Evolutionary conservation across 2,113 vertebrate species (phyloP), one percentile per base, ranked within the genome.

Genomic region (Pachycephala philippinensis): DNA sequence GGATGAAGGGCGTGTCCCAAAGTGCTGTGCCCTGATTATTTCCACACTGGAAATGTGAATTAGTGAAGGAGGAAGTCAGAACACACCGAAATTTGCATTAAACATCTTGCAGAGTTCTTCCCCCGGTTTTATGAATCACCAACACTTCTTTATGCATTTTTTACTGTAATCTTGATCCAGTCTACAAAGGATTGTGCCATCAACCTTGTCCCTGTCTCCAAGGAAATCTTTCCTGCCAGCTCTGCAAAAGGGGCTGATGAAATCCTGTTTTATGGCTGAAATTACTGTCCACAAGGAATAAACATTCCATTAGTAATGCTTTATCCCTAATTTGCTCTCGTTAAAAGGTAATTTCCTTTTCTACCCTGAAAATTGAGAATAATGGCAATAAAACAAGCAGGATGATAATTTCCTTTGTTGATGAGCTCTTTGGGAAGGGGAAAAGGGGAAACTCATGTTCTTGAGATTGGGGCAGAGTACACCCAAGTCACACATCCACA

Each of bases 291-390:
- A 42, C 44, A 64, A 40, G 23, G 45, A 75, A 28, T 71, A 88
- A 86, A 37, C 50, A 31, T 69, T 57, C 26, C 50, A 77, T 76
- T 45, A 90, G 50, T 22, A 74, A 53, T 42, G 40, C 45, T 93
- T 69, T 57, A 49, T 3, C 60, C 60, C 35, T 68, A 39, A 57
- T 60, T 82, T 72, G n/a, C 54, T n/a, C 49, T 93, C 75, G 2
- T 68, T 72, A 84, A 64, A 66, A 76, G 37, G 37, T 26, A 47
- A 69, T 93, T 94, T 91, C 70, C 92, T 85, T 79, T 84, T n/a
- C 53, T 64, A 2, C 2, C 24, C n/a, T 26, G 53, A 65, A 95
- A 83, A 59, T 3, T 19, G 35, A 89, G 77, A 90, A 50, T n/a
- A 52, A 77, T 77, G 50, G 26, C 71, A 74, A 45, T 27, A 27